Evolutionary conservation across 2,888 invertebrate genomes (phyloP), one percentile per base, ranked within the genome.

Genomic region (Frankliniella intonsa): DNA sequence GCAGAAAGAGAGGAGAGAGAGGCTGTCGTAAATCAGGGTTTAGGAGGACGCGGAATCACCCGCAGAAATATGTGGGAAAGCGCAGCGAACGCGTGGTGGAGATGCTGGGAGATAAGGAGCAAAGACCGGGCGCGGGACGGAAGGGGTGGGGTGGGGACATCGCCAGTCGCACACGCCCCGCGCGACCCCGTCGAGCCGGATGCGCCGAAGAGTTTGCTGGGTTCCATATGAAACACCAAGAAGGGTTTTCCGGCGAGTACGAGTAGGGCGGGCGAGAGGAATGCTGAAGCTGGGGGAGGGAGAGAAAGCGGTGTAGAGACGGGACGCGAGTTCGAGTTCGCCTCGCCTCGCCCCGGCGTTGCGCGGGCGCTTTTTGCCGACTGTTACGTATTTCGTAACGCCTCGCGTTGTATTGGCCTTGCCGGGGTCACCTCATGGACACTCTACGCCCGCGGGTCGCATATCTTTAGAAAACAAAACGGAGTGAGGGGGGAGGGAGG

Each of bases 1-100:
- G 51, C 10, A 12, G 51, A 12, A 12, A 12, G 51, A 12, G 51
- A 12, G 51, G 51, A 9, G 51, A 51, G 12, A 12, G 12, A 51
- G 51, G 51, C 51, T 51, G 65, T n/a, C 65, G 65, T 65, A 65
- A 65, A 65, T 65, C 65, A 65, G 65, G 17, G 17, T 65, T 65
- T 65, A 65, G n/a, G 65, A n/a, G n/a, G 65, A n/a, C 17, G 65
- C 19, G 65, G 65, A 5, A 9, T 65, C n/a, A n/a, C 19, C 65
- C 65, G 14, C 65, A 12, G 9, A 65, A 65, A 65, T 65, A 65
- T 65, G 65, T 3, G 65, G 65, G 65, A 51, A 65, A 51, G 51
- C 12, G 51, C 51, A 51, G 51, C 10, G 10, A 51, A 12, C 51
- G 51, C 51, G 51, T 12, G 51, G 51, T 12, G 51, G 51, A 9